A percentile compares a stretch with the other conserved stretches of the same genome.
Conservation (phyloP, 1,140 invertebrate species). For the Drosophila pachea region DNA sequence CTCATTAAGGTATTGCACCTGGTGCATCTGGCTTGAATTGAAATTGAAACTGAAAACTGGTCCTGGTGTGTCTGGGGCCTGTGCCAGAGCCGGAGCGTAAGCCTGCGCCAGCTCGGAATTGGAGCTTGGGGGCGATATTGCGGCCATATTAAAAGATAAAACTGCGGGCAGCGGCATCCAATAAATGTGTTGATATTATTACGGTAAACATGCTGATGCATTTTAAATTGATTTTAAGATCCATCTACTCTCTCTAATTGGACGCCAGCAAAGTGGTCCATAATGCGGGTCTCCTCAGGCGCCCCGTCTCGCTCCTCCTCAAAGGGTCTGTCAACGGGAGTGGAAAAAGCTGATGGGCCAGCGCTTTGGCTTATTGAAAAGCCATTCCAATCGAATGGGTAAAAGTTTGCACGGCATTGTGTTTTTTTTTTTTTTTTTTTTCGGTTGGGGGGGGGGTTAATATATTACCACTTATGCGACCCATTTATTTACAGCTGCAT, state of each 20-base stretch:
- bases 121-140: slow-evolving; percentile 43
- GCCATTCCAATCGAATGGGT: slow-evolving; percentile 53
- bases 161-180: slow-evolving; percentile 16
- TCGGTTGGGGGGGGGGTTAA: no score
- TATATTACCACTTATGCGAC: slow-evolving; percentile 27
- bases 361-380: slow-evolving; percentile 68
- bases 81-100: neutral
- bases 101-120: slow-evolving; percentile 17
- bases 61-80: neutral
- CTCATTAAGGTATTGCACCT: slow-evolving; percentile 74
- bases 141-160: slow-evolving; percentile 38
- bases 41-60: slow-evolving; percentile 30
- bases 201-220: slow-evolving; percentile 73
- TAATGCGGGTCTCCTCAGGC: slow-evolving; percentile 17
- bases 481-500: slow-evolving; percentile 30
- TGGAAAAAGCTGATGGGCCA: slow-evolving; percentile 19
- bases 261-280: slow-evolving; percentile 43
- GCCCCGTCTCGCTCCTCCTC: neutral
- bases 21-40: slow-evolving; percentile 41
- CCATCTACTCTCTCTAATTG: slow-evolving; percentile 62
- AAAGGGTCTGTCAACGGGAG: no score
- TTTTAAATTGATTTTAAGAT: slow-evolving; percentile 75
- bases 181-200: slow-evolving; percentile 77
- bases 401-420: slow-evolving; percentile 53
- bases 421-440: slow-evolving; percentile 13